Percentiles rank a stretch among this genome's conserved stretches.
These are phyloP conservation scores for Hemichromis elongatus DNA, from an alignment of 2,113 vertebrate genomes.

Conservation along the genomic window DNA sequence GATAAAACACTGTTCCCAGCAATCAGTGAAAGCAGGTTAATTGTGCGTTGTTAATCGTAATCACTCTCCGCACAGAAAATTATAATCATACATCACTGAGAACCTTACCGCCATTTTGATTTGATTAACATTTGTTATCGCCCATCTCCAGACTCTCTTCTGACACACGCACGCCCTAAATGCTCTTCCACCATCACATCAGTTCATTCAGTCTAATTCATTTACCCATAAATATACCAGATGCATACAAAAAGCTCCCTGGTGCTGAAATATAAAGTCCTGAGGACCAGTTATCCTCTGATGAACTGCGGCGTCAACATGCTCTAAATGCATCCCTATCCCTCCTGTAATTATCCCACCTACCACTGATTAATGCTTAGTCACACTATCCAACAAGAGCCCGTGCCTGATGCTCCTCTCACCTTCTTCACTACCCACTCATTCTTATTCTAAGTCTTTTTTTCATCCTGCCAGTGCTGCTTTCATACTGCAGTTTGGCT, in stretches of 20 bases:
- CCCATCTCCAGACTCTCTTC: background rate
- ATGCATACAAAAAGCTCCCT: constrained; percentile 24
- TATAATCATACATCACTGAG: background rate
- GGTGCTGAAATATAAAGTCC: constrained; percentile 16
- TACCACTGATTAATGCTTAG: constrained; percentile 36
- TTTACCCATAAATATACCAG: background rate
- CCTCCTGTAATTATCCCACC: constrained; percentile 40
- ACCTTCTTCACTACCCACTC: background rate
- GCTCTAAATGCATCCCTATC: constrained; percentile 35
- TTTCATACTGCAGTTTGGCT: background rate
- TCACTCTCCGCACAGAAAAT: background rate
- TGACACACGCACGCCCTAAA: background rate
- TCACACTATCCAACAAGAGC: constrained; percentile 4
- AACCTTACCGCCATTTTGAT: background rate
- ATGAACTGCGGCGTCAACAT: constrained; percentile 38
- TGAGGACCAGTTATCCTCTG: constrained; percentile 2
- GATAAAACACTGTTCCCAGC: background rate
- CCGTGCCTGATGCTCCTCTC: background rate
- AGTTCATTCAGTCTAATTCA: constrained; percentile 23
- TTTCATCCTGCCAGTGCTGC: background rate
- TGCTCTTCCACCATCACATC: background rate
- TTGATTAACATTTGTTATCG: constrained; percentile 21
- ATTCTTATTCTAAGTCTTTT: constrained; percentile 4
- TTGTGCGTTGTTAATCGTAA: background rate
- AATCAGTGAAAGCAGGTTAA: background rate